These are phyloP conservation scores for Nowickia ferox DNA, from an alignment of 2,888 invertebrate species.

Conservation along the genomic window DNA sequence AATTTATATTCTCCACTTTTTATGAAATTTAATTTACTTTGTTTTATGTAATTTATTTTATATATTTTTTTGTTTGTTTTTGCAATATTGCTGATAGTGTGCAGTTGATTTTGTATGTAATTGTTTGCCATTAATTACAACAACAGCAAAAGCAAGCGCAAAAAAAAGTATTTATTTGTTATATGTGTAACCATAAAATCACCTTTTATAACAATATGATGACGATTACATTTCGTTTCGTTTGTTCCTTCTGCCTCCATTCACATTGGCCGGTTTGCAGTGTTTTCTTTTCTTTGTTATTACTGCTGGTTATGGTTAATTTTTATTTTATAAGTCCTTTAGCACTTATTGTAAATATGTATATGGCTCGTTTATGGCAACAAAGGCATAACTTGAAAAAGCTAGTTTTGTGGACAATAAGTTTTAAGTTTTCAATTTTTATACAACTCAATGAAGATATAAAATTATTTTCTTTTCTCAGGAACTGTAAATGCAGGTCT, in stretches of 20 bases:
- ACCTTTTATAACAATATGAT: conserved; percentile 67
- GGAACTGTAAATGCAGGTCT: no score
- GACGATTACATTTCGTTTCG: conserved; percentile 67
- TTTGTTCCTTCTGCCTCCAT: conserved; percentile 32
- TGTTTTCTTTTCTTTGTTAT: conserved; percentile 46
- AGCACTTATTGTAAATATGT: conserved; percentile 31
- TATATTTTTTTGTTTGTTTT: conserved; percentile 21
- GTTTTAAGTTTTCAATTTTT: no score
- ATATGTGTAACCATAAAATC: conserved; percentile 65
- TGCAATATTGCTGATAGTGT: conserved; percentile 50
- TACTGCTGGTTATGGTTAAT: conserved; percentile 70
- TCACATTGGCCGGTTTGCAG: conserved; percentile 21
- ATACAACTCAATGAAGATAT: not conserved
- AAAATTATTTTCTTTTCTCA: not conserved
- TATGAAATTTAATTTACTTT: conserved; percentile 21
- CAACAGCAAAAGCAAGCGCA: conserved; percentile 62
- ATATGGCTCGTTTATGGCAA: not conserved
- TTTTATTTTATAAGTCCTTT: conserved; percentile 71
- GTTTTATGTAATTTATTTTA: not conserved
- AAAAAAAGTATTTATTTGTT: conserved; percentile 21
- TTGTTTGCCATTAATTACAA: conserved; percentile 81
- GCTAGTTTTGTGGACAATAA: no score
- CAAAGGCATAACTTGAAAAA: not conserved
- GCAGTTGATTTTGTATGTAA: conserved; percentile 77
- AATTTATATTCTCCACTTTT: conserved; percentile 24